These are phyloP conservation scores for Phalacrocorax brasilianus DNA, from an alignment of 2,113 vertebrate species.

Conservation along the genomic window DNA sequence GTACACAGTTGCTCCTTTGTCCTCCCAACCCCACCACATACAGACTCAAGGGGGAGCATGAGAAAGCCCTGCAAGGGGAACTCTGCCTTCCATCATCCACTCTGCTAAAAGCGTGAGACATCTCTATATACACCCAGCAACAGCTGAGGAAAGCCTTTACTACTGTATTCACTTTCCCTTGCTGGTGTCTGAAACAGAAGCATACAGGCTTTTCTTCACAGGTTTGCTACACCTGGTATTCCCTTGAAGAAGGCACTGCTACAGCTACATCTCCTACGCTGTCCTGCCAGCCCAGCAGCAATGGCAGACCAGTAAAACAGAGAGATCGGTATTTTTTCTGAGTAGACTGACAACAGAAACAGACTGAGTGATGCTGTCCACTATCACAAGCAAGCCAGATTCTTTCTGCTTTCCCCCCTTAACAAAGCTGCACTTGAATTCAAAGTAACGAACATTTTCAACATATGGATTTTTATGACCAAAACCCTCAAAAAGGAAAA, in stretches of 20 bases:
- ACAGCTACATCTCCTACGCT: background rate
- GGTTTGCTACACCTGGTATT: background rate
- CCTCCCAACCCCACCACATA: background rate
- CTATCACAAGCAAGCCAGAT: background rate
- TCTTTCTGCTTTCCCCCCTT: background rate
- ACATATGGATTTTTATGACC: slow-evolving; percentile 31
- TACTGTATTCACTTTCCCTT: background rate
- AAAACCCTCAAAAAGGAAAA: background rate
- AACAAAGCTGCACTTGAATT: background rate
- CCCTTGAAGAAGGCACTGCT: background rate
- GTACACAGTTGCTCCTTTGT: slow-evolving; percentile 10
- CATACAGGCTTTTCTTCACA: background rate
- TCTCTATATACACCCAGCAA: background rate
- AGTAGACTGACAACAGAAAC: background rate
- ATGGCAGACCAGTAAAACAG: background rate
- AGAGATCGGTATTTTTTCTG: background rate
- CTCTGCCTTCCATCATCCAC: background rate
- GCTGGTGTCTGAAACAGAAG: background rate
- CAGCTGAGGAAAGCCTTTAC: background rate
- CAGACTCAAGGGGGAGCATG: background rate
- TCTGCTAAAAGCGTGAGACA: background rate
- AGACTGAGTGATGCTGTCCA: background rate
- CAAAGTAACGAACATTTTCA: background rate
- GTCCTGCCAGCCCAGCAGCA: background rate
- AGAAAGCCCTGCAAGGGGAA: background rate